Evolutionary conservation across 2,888 invertebrate genomes (phyloP), one percentile per base, ranked within the genome.

Genomic region (Cactoblastis cactorum): DNA sequence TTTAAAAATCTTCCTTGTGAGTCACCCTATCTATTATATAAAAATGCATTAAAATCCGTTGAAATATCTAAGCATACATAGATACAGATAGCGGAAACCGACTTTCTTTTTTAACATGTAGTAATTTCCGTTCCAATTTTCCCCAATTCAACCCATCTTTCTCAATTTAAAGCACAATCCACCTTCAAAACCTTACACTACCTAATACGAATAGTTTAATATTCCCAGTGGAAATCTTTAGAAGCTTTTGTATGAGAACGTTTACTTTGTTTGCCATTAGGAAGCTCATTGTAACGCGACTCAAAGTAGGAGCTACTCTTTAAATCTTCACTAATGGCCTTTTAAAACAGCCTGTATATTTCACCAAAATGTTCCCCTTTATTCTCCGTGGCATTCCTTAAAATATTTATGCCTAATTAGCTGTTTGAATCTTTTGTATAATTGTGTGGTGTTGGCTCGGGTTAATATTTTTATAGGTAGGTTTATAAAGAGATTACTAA

Each of bases 241-340:
- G 54, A 56, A 58, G 58, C 67, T 68, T 75, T 72, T 71, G 69
- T 73, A 59, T 51, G 55, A 61, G 62, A 64, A 63, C 65, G 67
- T 69, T 62, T 69, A 72, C 73, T 73, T 75, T 77, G 78, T 79
- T 77, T 71, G 65, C 75, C 64, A 77, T 80, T 79, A 78, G 60
- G 64, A 63, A 66, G 69, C 72, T 75, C 76, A 80, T 80, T 82
- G 83, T 79, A 73, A 77, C 73, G 69, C 76, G 71, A 77, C 78
- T 79, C 65, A 77, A 80, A 78, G 73, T 77, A 77, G 69, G 66
- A 73, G 74, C 73, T 72, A 77, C 78, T 78, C 80, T 78, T 80
- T 83, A 83, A 83, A 83, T 83, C 82, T 83, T 80, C 79, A 59
- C 73, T 82, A 83, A 83, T 82, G 80, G 77, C 71, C 81, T 78